These are phyloP conservation scores for Ctenomys sociabilis DNA, from an alignment of 2,113 vertebrate genomes.

Conservation along the genomic window DNA sequence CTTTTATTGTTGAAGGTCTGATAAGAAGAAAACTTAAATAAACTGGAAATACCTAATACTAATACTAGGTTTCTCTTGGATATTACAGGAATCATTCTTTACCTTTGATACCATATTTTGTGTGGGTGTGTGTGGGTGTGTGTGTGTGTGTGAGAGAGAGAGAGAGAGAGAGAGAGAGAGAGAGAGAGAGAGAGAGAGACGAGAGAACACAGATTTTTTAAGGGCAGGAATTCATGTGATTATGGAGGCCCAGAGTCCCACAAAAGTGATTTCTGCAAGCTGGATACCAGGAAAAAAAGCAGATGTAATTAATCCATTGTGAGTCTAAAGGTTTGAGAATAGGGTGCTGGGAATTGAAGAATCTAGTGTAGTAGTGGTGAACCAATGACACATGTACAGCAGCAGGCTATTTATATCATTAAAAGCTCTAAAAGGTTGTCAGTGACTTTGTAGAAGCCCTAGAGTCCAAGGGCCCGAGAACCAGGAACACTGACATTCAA, in stretches of 20 bases:
- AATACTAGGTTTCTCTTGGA: conserved; percentile 27
- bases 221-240: neutral
- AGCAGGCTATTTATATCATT: neutral
- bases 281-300: neutral
- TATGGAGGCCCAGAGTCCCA: neutral
- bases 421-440: neutral
- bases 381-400: neutral
- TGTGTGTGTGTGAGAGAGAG: neutral
- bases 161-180: neutral
- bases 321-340: neutral
- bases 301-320: neutral
- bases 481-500: neutral
- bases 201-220: neutral
- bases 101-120: neutral
- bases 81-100: neutral
- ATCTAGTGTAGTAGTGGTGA: neutral
- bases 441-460: neutral
- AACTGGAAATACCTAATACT: neutral
- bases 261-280: neutral
- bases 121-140: neutral
- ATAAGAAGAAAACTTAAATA: neutral
- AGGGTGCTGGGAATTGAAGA: neutral
- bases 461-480: neutral
- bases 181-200: neutral
- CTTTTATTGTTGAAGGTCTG: no score